Evolutionary conservation across 92 coral and sea anemone species (phyloP).

Genomic region (Epizoanthus illoricatus): DNA sequence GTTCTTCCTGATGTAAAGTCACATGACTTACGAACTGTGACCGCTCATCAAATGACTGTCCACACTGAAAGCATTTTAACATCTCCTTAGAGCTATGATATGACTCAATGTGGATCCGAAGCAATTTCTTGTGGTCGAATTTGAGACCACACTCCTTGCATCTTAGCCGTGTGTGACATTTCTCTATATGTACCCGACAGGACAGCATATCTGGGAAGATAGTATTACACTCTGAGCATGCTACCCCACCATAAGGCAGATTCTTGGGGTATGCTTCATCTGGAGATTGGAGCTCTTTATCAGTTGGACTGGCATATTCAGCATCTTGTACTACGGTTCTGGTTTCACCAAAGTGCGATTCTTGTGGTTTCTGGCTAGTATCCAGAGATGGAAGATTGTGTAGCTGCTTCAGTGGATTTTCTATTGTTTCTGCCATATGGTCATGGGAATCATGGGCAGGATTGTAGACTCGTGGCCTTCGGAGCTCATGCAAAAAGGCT

Average conservation of each 20-base stretch:
- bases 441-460: slow-evolving; percentile 8
- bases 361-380: not conserved
- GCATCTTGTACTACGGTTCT: not conserved
- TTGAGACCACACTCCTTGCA: slow-evolving; percentile 82
- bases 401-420: slow-evolving; percentile 18
- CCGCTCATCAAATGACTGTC: slow-evolving; percentile 75
- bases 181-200: slow-evolving; percentile 70
- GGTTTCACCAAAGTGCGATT: not conserved
- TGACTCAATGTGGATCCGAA: slow-evolving; percentile 82
- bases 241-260: slow-evolving; percentile 45
- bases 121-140: slow-evolving; percentile 84
- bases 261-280: slow-evolving; percentile 16
- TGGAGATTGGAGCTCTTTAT: slow-evolving; percentile 9
- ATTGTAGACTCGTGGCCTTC: slow-evolving; percentile 9
- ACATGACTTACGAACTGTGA: slow-evolving; percentile 79
- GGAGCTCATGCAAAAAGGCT: slow-evolving; percentile 12
- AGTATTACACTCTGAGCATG: slow-evolving; percentile 71
- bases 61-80: slow-evolving; percentile 81
- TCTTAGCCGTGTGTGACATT: slow-evolving; percentile 73
- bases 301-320: not conserved
- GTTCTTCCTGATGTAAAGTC: slow-evolving; percentile 73
- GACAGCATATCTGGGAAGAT: slow-evolving; percentile 65
- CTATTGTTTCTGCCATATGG: not conserved
- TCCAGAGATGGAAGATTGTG: slow-evolving; percentile 8
- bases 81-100: slow-evolving; percentile 78